phyloP scores from a whole-genome alignment of 2,797 vertebrate genomes.

The Columba guinea region DNA sequence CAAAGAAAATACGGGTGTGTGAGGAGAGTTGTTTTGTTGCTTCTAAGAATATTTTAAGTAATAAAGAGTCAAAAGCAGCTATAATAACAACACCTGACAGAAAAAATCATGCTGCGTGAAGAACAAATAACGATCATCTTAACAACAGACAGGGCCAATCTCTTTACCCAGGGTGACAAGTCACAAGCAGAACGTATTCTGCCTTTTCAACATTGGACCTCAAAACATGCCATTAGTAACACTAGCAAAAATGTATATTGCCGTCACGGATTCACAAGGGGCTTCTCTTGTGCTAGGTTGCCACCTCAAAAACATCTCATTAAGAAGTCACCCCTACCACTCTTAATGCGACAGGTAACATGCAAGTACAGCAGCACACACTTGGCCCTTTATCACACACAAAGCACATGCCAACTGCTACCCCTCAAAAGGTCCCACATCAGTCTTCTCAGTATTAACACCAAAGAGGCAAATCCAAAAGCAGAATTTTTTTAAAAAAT shows the following conservation, averaged over 20 bases:
- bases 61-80: not conserved
- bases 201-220: not conserved
- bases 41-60: not conserved
- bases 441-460: not conserved
- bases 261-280: rapidly evolving
- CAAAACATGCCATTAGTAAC: not conserved
- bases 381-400: not conserved
- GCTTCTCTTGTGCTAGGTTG: not conserved
- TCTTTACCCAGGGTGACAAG: not conserved
- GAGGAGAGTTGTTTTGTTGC: not conserved
- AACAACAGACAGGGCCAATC: not conserved
- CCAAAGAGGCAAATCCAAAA: not conserved
- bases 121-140: not conserved
- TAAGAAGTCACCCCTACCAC: not conserved
- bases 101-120: not conserved
- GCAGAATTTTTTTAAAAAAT: not conserved
- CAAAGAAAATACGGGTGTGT: not conserved
- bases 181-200: not conserved
- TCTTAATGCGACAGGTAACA: not conserved
- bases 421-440: not conserved
- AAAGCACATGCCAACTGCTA: not conserved
- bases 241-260: not conserved
- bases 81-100: not conserved
- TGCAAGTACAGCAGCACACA: rapidly evolving
- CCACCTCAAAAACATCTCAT: not conserved